These are phyloP conservation scores for Oreochromis niloticus DNA, from an alignment of 2,113 vertebrate species.

Conservation along the genomic window DNA sequence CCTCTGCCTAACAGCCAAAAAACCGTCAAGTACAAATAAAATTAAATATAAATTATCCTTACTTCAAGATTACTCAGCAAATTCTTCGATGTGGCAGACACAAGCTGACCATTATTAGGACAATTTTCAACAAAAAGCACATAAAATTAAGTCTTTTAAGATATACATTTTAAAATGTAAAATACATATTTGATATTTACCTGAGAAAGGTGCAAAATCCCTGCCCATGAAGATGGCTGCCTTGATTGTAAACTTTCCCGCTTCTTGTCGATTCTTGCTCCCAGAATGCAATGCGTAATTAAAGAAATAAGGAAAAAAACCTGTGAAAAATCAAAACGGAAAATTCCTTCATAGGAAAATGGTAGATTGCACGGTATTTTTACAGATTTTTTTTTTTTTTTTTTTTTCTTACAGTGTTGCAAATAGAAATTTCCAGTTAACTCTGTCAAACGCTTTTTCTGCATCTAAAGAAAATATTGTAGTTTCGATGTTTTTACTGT, in stretches of 20 bases:
- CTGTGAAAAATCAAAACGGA: background rate
- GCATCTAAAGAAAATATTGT: too few relatives aligned
- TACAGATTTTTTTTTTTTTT: too few relatives aligned
- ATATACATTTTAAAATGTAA: background rate
- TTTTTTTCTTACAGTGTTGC: too few relatives aligned
- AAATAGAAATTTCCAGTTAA: too few relatives aligned
- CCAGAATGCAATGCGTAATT: background rate
- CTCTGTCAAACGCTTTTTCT: too few relatives aligned
- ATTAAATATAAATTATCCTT: background rate
- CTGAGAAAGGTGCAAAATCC: background rate
- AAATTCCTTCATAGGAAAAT: rapidly evolving
- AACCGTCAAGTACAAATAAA: rapidly evolving
- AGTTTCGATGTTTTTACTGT: too few relatives aligned
- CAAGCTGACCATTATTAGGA: background rate
- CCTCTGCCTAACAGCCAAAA: background rate
- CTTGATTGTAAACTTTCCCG: background rate
- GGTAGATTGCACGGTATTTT: rapidly evolving
- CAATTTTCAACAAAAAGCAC: background rate
- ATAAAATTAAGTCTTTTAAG: background rate
- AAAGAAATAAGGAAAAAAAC: background rate
- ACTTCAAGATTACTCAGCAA: background rate
- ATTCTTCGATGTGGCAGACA: background rate
- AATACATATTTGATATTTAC: background rate
- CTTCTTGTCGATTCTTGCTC: background rate
- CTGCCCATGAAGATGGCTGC: background rate